Base-by-base conservation (phyloP, 2,888 invertebrate species). In the Microplitis manilae region DNA sequence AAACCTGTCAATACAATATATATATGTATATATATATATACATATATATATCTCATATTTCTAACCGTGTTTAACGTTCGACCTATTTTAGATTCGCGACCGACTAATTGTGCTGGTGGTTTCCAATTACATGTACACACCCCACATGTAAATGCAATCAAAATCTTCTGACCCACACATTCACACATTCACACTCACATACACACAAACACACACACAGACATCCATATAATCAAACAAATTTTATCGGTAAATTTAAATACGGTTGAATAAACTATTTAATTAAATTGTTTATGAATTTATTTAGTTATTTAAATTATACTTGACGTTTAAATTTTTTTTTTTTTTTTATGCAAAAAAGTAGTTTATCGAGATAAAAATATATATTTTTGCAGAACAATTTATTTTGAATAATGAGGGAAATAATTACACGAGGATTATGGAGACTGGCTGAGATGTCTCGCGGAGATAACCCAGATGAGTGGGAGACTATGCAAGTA, bases 31-130 rank as follows among this genome's bases (percentile, higher is more conserved):
- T 20, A 61, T 30, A 30, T 30, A 30, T n/a, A n/a, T n/a, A n/a
- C n/a, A 1, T 30, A 30, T 30, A 30, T 30, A 30, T 50, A 13
- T 50, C 50, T 59, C 38, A 5, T 41, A 62, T 40, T 69, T 40
- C 62, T 40, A 75, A 62, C 67, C 15, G 41, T 69, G 41, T 75
- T 64, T 62, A 64, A 75, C 40, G 20, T 64, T 69, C 64, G 50
- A 69, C n/a, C 69, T 41, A 69, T 62, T 75, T 62, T 61, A 39
- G 38, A 41, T 69, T 62, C 17, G 6, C 4, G n/a, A 17, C 8
- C 17, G 40, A 68, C 6, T 30, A 68, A 75, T 75, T 61, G 68
- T 62, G 39, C 39, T 38, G 17, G 74, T 60, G 68, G 74, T 61
- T 61, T 68, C 68, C 40, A 60, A 68, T 60, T 75, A 68, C 68